Percentiles rank a stretch among this genome's conserved stretches.
Evolutionary conservation across 2,113 vertebrate species (phyloP).

Genomic region (Tretioscincus oriximinensis): DNA sequence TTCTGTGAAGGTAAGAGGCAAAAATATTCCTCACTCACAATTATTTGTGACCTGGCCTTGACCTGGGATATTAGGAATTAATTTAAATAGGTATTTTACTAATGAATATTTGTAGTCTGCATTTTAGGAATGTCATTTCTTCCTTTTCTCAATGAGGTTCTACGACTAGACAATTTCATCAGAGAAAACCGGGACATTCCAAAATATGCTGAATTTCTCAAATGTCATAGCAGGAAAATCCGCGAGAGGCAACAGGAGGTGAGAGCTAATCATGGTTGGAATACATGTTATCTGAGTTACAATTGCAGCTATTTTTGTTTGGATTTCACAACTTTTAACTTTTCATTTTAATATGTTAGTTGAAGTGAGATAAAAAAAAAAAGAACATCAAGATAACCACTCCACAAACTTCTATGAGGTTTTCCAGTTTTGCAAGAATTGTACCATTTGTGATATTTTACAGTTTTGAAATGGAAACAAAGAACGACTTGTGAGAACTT

Average conservation of each 20-base stretch:
- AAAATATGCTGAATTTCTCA: conserved; percentile 22
- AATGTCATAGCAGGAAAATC: neutral
- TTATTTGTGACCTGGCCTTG: neutral
- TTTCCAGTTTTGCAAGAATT: no score
- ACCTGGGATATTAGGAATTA: neutral
- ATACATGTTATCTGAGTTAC: neutral
- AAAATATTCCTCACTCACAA: no score
- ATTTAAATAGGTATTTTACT: neutral
- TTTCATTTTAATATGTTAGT: neutral
- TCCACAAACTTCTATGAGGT: no score
- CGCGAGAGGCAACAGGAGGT: conserved; percentile 8
- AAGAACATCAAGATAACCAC: neutral
- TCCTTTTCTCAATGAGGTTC: conserved; percentile 40
- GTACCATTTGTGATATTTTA: no score
- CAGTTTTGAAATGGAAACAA: no score
- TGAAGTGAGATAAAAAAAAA: neutral
- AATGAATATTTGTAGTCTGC: neutral
- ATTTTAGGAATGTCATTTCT: neutral
- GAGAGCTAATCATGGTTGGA: neutral
- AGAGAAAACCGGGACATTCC: conserved; percentile 40
- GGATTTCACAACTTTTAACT: conserved; percentile 1
- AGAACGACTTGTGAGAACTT: no score
- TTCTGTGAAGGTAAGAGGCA: no score
- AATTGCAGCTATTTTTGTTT: conserved; percentile 1
- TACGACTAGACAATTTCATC: conserved; percentile 54